A percentile compares a stretch with the other conserved stretches of the same genome.
Evolutionary conservation across 37 sponge, comb jelly and placozoan genomes (phyloP).

Genomic region (Ephydatia muelleri): DNA sequence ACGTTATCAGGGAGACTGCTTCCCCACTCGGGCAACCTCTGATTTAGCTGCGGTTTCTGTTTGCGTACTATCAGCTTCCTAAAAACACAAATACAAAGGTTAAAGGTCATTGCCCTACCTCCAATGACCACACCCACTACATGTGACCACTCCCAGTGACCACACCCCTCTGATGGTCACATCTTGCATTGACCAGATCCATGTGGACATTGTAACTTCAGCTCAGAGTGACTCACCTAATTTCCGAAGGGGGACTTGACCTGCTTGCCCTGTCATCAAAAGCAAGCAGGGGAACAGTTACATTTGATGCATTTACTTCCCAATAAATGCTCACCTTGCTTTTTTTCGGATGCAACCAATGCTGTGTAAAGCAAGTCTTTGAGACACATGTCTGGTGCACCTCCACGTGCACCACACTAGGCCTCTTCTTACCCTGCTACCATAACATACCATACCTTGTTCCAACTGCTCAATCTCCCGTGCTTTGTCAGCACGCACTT

Average conservation of each 20-base stretch:
- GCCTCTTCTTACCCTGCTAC: background rate
- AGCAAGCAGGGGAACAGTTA: background rate
- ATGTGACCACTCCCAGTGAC: background rate
- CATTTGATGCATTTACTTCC: background rate
- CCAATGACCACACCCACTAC: conserved; percentile 18
- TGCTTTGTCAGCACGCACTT: conserved; percentile 48
- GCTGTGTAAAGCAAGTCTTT: conserved; percentile 11
- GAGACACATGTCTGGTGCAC: too few species aligned
- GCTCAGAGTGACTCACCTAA: background rate
- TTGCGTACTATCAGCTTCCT: conserved; percentile 27
- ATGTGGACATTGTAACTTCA: background rate
- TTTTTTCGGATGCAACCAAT: conserved; percentile 35
- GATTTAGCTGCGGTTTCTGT: background rate
- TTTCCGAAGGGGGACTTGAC: background rate
- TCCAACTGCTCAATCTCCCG: conserved; percentile 46
- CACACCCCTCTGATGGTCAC: background rate
- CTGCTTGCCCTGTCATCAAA: background rate
- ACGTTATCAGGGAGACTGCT: conserved; percentile 70
- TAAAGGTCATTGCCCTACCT: background rate
- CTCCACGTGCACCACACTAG: background rate
- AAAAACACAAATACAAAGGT: conserved; percentile 13
- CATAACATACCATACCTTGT: too few species aligned
- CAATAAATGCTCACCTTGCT: conserved; percentile 5
- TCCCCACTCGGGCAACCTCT: conserved; percentile 66
- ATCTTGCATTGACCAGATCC: background rate